Base-by-base conservation (phyloP, 2,797 vertebrate species). In the Zalophus californianus region DNA sequence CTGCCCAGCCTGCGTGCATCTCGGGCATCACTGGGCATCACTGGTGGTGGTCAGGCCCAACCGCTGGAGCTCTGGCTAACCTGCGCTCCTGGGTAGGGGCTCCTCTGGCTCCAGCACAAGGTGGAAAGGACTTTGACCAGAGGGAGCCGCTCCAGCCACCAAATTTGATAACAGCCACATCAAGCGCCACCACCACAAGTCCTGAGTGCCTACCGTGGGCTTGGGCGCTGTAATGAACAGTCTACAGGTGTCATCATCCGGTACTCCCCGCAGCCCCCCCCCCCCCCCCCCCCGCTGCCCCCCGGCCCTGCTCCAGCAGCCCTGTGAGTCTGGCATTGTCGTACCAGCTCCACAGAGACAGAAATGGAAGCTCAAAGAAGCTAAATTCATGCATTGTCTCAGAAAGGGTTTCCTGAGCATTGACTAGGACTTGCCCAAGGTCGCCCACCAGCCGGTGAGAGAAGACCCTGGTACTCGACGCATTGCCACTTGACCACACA, bases 21-120 rank as follows among this genome's bases (percentile, higher is more conserved):
- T 0, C 0, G 52, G 9, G 60, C 50, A n/a, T 0, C 60, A 0
- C 0, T 0, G 10, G 64, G 29, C 16, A 0, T 5, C 48, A 2
- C 18, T 0, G 4, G 38, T 0, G 32, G 78, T 7, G 18, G 1
- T 27, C 4, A 41, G 54, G 83, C 35, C 41, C 54, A 15, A 66
- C 58, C 2, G 7, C 27, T 3, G 29, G 23, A 5, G 27, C 41
- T 11, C 50, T 29, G 12, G 82, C 27, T 2, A 1, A 41, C n/a
- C 56, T 0, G 7, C 1, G 4, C 35, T 21, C 70, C 52, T 1
- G 2, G 0, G 23, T 2, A 0, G 58, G 52, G 52, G 3, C 25
- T 1, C 13, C 29, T 35, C 41, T 52, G 27, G 38, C 29, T 7
- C 29, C 5, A 35, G 80, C 73, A 38, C 58, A n/a, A 52, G 21